A percentile compares a stretch with the other conserved stretches of the same genome.
Evolutionary conservation across 2,797 vertebrate species (phyloP).

Genomic region (Myotis daubentonii): DNA sequence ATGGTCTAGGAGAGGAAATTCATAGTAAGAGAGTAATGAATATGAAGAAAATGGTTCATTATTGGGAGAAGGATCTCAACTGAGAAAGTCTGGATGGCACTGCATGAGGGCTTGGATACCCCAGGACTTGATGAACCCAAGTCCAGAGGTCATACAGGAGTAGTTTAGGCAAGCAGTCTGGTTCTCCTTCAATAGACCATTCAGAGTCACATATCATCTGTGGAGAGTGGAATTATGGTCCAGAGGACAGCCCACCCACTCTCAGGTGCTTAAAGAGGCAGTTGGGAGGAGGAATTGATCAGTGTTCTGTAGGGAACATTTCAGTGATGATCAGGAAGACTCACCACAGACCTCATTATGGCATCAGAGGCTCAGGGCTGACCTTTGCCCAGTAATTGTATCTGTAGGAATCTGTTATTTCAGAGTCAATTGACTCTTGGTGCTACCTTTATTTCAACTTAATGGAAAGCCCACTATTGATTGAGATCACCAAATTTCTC

Average conservation of each 20-base stretch:
- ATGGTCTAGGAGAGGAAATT: not conserved
- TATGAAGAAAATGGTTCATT: not conserved
- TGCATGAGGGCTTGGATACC: not conserved
- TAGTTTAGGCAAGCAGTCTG: not conserved
- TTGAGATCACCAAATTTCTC: not conserved
- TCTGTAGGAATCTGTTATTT: not conserved
- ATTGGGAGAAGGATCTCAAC: not conserved
- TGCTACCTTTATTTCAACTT: not conserved
- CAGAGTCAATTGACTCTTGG: not conserved
- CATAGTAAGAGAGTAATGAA: not conserved
- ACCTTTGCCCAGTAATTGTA: not conserved
- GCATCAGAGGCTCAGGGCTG: not conserved
- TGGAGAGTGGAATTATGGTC: not conserved
- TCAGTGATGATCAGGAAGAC: not conserved
- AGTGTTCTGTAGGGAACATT: not conserved
- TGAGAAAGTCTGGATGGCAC: not conserved
- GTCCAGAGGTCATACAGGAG: too few species aligned
- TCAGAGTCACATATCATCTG: not conserved
- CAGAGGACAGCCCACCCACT: not conserved
- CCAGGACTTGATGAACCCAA: not conserved
- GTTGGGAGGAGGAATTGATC: not conserved
- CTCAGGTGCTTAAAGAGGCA: not conserved
- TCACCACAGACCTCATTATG: not conserved
- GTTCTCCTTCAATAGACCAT: not conserved
- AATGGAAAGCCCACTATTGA: not conserved